Evolutionary conservation across 2,113 vertebrate species (phyloP).

Genomic region (Xenopus tropicalis): UCB_Xtro_10.0 CM004447.2:114606001-114606500

Average conservation of each 20-base stretch:
- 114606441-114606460: no score
- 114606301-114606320: neutral
- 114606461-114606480: no score
- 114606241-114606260: neutral
- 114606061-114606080: no score
- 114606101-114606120: slow-evolving; percentile 42
- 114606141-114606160: slow-evolving; percentile 10
- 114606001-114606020: no score
- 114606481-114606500: no score
- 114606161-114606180: slow-evolving; percentile 29
- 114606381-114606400: no score
- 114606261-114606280: slow-evolving; percentile 25
- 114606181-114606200: slow-evolving; percentile 20
- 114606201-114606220: slow-evolving; percentile 33
- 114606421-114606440: no score
- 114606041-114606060: no score
- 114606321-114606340: neutral
- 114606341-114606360: neutral
- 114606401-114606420: no score
- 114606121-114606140: slow-evolving; percentile 28
- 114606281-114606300: neutral
- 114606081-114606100: no score
- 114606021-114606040: no score
- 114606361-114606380: neutral
- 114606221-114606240: neutral